These are phyloP conservation scores for Sipunculus nudus DNA, from an alignment of 2,888 invertebrate species.

Conservation along the genomic window DNA sequence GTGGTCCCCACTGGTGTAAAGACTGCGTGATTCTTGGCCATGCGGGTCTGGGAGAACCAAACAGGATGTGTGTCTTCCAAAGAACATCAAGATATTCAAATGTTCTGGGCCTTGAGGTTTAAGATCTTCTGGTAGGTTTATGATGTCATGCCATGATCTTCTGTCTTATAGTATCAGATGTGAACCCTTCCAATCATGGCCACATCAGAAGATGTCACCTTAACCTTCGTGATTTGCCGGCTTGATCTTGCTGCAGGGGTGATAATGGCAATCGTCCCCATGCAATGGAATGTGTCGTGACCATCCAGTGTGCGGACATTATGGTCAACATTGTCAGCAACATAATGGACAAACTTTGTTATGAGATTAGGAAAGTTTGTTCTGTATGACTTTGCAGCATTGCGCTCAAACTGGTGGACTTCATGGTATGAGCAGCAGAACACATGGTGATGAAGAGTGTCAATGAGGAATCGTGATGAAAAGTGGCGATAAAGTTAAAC, in stretches of 20 bases:
- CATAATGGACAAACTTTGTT: background rate
- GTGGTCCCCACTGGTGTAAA: constrained; percentile 12
- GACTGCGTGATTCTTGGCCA: constrained; percentile 42
- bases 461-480: background rate
- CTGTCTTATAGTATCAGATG: background rate
- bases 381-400: background rate
- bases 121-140: background rate
- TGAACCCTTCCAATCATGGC: background rate
- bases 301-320: background rate
- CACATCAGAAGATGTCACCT: constrained; percentile 11
- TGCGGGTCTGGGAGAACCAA: constrained; percentile 15
- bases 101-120: background rate
- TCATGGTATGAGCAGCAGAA: background rate
- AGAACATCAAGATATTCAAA: constrained; percentile 4
- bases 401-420: background rate
- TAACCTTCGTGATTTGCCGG: background rate
- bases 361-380: background rate
- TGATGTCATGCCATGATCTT: background rate
- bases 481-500: background rate
- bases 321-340: background rate
- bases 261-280: background rate
- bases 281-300: background rate
- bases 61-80: constrained; percentile 4
- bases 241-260: background rate
- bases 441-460: background rate